These are phyloP conservation scores for Ageneiosus marmoratus DNA, from an alignment of 2,113 vertebrate genomes.

Conservation along the genomic window DNA sequence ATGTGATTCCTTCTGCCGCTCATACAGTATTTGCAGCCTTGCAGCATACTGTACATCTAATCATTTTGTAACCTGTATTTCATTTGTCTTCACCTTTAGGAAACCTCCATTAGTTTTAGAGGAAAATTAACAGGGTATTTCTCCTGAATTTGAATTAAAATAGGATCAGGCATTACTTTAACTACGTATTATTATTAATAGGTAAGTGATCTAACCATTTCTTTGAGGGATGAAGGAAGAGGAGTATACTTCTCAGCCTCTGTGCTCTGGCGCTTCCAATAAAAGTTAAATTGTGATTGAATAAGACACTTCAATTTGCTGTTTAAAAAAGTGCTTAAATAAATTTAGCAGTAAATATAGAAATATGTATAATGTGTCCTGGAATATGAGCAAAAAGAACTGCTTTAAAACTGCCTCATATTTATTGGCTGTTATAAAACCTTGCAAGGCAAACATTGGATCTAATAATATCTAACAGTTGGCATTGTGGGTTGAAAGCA, in stretches of 20 bases:
- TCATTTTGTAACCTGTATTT: neutral
- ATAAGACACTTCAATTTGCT: neutral
- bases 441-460: neutral
- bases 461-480: constrained; percentile 4
- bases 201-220: neutral
- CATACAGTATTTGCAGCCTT: neutral
- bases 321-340: neutral
- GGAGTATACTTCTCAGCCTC: neutral
- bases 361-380: too few species aligned
- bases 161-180: neutral
- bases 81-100: neutral
- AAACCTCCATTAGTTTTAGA: neutral
- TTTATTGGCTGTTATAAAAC: neutral
- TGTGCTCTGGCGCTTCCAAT: neutral
- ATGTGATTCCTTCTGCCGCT: neutral
- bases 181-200: too few species aligned
- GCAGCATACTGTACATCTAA: neutral
- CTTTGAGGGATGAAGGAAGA: neutral
- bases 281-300: too few species aligned
- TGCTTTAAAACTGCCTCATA: neutral
- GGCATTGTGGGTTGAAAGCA: constrained; percentile 11
- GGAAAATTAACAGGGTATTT: neutral
- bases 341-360: neutral
- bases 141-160: neutral
- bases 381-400: neutral